Conservation (phyloP, 2,888 invertebrate species). For the Erebia ligea region DNA sequence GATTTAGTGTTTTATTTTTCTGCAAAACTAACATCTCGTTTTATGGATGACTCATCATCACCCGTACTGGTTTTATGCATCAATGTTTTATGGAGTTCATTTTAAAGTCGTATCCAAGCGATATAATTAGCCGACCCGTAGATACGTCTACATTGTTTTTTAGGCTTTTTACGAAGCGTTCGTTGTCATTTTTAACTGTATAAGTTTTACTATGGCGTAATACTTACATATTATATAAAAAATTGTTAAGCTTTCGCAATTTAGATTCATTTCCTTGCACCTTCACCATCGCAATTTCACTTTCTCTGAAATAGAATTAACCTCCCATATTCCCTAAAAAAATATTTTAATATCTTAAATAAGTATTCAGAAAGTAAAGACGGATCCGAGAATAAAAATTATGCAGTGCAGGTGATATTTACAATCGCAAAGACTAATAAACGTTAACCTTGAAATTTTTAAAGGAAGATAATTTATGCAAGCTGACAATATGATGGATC, state of each 20-base stretch:
- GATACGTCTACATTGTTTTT: background rate
- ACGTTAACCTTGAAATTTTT: slow-evolving; percentile 30
- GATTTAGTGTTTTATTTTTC: slow-evolving; percentile 20
- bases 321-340: background rate
- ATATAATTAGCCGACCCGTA: slow-evolving; percentile 23
- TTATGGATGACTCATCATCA: slow-evolving; percentile 7
- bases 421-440: slow-evolving; percentile 2
- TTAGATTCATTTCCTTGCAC: no score
- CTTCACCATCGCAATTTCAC: background rate
- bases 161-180: background rate
- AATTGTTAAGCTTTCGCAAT: no score
- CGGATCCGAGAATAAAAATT: background rate
- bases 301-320: background rate
- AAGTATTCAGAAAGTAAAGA: background rate
- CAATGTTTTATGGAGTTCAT: background rate
- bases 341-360: background rate
- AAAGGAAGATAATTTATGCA: slow-evolving; percentile 33
- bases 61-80: background rate
- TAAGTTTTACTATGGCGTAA: background rate
- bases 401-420: background rate
- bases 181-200: background rate
- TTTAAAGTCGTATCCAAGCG: slow-evolving; percentile 26
- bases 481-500: slow-evolving; percentile 32
- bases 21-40: slow-evolving; percentile 24
- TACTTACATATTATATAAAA: background rate